phyloP scores from a whole-genome alignment of 2,888 invertebrate species.

The Aphrophora alni region DNA sequence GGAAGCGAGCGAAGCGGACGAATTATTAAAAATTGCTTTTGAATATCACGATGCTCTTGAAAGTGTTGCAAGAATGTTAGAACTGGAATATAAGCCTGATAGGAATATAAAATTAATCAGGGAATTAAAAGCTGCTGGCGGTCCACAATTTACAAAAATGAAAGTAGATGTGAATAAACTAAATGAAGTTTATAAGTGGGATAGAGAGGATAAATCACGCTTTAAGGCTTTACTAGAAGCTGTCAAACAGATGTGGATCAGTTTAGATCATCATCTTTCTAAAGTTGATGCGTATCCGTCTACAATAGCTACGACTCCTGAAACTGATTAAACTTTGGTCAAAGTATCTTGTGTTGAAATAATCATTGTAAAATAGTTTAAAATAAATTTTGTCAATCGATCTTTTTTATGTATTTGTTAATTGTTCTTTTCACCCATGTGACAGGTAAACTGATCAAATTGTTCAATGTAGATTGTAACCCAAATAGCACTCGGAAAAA shows the following conservation, averaged over 20 bases:
- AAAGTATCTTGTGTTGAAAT: too few species aligned
- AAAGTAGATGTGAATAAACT: not conserved
- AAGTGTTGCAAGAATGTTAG: not conserved
- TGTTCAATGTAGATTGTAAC: too few species aligned
- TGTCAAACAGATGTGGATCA: not conserved
- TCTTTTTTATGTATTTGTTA: too few species aligned
- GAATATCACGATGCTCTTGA: constrained; percentile 14
- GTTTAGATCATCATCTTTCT: not conserved
- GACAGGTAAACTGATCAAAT: too few species aligned
- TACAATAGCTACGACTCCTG: not conserved
- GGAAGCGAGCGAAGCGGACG: constrained; percentile 2
- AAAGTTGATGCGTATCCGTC: not conserved
- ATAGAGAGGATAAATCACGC: not conserved
- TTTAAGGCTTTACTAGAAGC: not conserved
- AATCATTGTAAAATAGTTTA: too few species aligned
- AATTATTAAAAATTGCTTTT: constrained; percentile 15
- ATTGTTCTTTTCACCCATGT: too few species aligned
- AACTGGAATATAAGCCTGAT: not conserved
- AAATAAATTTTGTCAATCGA: too few species aligned
- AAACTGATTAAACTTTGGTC: not conserved
- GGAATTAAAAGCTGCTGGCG: constrained; percentile 19
- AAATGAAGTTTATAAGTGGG: not conserved
- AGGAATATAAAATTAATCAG: not conserved
- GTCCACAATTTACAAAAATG: constrained; percentile 24
- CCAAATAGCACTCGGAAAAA: too few species aligned